A percentile compares a stretch with the other conserved stretches of the same genome.
These are phyloP conservation scores for Euwallacea similis DNA, from an alignment of 1,140 invertebrate species.

Conservation along the genomic window DNA sequence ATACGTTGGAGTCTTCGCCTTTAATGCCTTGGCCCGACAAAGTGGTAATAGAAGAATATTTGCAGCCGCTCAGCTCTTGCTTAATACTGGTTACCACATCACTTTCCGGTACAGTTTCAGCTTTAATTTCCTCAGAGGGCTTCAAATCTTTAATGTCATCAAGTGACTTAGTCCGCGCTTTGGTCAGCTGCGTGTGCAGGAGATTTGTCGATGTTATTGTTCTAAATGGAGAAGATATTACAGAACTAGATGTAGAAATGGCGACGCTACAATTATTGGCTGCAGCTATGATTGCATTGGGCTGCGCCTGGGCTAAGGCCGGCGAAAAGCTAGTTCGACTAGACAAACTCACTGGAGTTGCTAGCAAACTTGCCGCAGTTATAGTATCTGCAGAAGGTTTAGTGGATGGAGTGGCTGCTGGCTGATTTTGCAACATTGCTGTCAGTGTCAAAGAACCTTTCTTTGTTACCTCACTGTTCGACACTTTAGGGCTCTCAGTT, in stretches of 20 bases:
- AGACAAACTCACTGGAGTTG: conserved; percentile 47
- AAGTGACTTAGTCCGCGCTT: conserved; percentile 41
- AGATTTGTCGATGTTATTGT: conserved; percentile 47
- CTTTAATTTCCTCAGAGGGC: conserved; percentile 25
- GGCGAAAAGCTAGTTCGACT: conserved; percentile 42
- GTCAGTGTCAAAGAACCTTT: conserved; percentile 51
- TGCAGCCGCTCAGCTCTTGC: conserved; percentile 54
- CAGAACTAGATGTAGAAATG: conserved; percentile 19
- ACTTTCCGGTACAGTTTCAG: conserved; percentile 13
- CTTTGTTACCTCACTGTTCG: conserved; percentile 24
- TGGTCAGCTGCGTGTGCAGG: conserved; percentile 61
- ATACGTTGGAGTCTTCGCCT: conserved; percentile 80
- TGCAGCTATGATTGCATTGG: conserved; percentile 52
- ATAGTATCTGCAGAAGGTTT: conserved; percentile 51
- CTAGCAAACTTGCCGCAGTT: conserved; percentile 51
- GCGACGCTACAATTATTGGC: conserved; percentile 14
- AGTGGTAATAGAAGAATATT: conserved; percentile 45
- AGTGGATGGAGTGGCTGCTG: conserved; percentile 49
- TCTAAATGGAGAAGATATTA: conserved; percentile 38
- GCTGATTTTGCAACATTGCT: conserved; percentile 53
- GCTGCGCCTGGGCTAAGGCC: conserved; percentile 54
- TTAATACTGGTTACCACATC: conserved; percentile 35
- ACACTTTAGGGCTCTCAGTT: no score
- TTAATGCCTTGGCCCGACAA: conserved; percentile 46
- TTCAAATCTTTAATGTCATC: conserved; percentile 44